Conservation (phyloP, 2,113 vertebrate genomes). For the Sinosuthora webbiana region DNA sequence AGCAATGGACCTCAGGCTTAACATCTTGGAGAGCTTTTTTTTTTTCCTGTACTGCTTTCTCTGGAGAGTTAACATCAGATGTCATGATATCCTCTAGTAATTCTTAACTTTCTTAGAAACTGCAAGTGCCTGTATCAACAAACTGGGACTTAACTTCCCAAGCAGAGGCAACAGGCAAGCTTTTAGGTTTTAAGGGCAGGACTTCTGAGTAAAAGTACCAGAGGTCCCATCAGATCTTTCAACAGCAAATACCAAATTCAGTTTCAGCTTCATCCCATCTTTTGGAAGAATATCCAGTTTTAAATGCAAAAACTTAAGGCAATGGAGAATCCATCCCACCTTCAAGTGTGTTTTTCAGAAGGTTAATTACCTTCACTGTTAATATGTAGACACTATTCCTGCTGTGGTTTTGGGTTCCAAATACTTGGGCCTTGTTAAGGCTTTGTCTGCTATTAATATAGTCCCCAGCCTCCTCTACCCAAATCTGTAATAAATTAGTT, state of each 20-base stretch:
- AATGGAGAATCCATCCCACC: not conserved
- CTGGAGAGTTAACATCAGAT: not conserved
- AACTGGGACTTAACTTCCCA: not conserved
- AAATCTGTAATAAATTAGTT: constrained; percentile 12
- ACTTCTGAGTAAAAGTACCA: not conserved
- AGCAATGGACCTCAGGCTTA: not conserved
- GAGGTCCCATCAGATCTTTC: not conserved
- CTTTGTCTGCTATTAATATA: constrained; percentile 1
- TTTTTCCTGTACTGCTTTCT: not conserved
- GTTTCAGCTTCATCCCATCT: not conserved
- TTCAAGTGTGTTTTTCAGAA: not conserved
- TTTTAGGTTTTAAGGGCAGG: not conserved
- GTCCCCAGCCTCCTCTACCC: not conserved
- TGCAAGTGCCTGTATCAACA: not conserved
- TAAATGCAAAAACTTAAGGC: not conserved
- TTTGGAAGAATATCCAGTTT: not conserved
- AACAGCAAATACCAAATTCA: not conserved
- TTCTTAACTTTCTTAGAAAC: not conserved
- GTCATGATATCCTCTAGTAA: not conserved
- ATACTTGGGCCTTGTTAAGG: not conserved
- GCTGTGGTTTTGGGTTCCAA: not conserved
- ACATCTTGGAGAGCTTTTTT: not conserved
- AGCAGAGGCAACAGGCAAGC: not conserved
- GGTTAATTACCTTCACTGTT: not conserved
- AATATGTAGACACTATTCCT: not conserved